Conservation (phyloP, 2,888 invertebrate genomes). For the Ceriagrion tenellum region DNA sequence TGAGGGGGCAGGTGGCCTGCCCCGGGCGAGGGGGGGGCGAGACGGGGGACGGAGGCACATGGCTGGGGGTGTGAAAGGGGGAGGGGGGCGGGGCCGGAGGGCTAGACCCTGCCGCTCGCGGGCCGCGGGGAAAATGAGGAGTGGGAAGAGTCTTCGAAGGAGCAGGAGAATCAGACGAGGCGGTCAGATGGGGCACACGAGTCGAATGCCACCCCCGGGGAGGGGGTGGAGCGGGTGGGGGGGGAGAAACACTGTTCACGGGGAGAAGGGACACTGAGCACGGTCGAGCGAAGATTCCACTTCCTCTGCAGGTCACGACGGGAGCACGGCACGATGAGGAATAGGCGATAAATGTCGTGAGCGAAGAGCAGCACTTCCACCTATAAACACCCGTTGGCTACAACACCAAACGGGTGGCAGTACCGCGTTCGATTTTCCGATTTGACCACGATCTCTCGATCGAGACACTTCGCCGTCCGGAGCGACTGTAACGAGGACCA, state of each 20-base stretch:
- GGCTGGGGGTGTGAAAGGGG: constrained; percentile 42
- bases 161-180: background rate
- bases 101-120: background rate
- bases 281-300: background rate
- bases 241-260: background rate
- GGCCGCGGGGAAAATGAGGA: background rate
- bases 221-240: background rate
- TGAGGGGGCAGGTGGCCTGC: background rate
- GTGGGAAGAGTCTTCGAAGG: too few species aligned
- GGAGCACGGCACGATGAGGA: background rate
- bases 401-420: background rate
- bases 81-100: background rate
- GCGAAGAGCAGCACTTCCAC: background rate
- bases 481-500: too few species aligned
- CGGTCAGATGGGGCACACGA: background rate
- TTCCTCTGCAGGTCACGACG: background rate
- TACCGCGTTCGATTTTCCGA: too few species aligned
- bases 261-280: background rate
- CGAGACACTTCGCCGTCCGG: too few species aligned
- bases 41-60: constrained; percentile 70
- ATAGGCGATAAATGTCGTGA: background rate
- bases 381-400: background rate
- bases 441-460: too few species aligned
- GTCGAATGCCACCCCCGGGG: background rate
- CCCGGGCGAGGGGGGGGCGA: constrained; percentile 68